Percentiles rank a stretch among this genome's conserved stretches.
phyloP scores from a whole-genome alignment of 2,888 invertebrate species.

The Ochropleura plecta region DNA sequence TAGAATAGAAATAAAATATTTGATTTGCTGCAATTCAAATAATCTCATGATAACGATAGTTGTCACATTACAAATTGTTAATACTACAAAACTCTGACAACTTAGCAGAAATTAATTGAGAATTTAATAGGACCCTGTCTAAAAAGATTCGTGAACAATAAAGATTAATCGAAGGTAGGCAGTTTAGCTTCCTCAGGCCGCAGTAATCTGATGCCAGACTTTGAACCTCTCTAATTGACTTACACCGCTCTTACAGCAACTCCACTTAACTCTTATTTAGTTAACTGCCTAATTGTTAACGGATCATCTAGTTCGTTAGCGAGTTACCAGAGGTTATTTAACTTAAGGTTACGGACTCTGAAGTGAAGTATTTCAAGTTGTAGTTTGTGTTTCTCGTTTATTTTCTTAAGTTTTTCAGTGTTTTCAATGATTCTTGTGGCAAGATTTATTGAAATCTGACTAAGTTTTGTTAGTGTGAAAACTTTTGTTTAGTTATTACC shows the following conservation, averaged over 20 bases:
- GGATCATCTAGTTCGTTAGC: constrained; percentile 36
- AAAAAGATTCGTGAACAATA: constrained; percentile 5
- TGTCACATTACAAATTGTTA: not conserved
- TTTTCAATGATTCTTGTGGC: not conserved
- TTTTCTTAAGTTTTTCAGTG: not conserved
- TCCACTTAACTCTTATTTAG: constrained; percentile 30
- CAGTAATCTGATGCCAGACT: constrained; percentile 31
- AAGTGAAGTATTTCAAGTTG: constrained; percentile 12
- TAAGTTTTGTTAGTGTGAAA: not conserved
- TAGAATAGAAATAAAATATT: not conserved
- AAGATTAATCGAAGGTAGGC: constrained; percentile 15
- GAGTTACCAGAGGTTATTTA: constrained; percentile 17
- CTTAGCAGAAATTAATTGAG: not conserved
- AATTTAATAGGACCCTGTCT: not conserved
- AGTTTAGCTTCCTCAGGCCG: constrained; percentile 1
- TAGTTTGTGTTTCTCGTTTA: constrained; percentile 8
- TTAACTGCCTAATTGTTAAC: constrained; percentile 42
- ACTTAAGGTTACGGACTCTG: constrained; percentile 3
- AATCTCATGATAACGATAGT: not conserved
- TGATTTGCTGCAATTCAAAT: not conserved
- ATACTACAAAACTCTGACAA: not conserved
- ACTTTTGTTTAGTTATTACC: not conserved
- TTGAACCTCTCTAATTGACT: constrained; percentile 43
- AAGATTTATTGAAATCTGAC: not conserved
- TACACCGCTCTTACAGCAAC: constrained; percentile 13